Percentiles rank a stretch among this genome's conserved stretches.
Conservation (phyloP, 64 coral and sea anemone genomes). For the Stichodactyla mertensii region DNA sequence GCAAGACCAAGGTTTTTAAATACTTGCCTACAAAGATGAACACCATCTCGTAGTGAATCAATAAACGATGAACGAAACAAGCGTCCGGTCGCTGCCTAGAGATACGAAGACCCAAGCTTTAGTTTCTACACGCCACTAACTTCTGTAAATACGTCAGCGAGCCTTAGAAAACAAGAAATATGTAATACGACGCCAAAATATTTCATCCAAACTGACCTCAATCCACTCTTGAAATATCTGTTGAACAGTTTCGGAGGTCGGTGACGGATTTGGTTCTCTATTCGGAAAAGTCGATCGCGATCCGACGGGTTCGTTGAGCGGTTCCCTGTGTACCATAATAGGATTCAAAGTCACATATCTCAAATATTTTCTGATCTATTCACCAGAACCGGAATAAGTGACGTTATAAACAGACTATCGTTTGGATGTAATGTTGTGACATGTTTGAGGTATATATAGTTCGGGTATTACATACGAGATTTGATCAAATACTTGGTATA, state of each 20-base stretch:
- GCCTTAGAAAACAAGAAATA: constrained; percentile 2
- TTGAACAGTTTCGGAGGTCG: constrained; percentile 43
- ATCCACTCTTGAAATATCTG: constrained; percentile 58
- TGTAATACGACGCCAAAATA: constrained; percentile 33
- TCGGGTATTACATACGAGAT: constrained; percentile 1
- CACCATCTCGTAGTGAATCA: constrained; percentile 47
- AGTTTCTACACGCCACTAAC: constrained; percentile 2
- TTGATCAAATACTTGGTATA: not conserved
- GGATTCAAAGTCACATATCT: constrained; percentile 11
- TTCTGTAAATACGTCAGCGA: constrained; percentile 22
- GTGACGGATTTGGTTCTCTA: not conserved
- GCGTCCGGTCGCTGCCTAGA: constrained; percentile 49
- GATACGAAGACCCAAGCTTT: constrained; percentile 12
- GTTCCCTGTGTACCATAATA: constrained; percentile 10
- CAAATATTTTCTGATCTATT: not conserved
- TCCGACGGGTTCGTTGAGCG: constrained; percentile 8
- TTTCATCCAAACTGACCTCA: constrained; percentile 25
- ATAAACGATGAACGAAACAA: constrained; percentile 45
- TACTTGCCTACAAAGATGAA: constrained; percentile 52
- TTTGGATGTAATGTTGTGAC: not conserved
- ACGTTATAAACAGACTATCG: not conserved
- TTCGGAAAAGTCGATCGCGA: constrained; percentile 20
- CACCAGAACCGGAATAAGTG: not conserved
- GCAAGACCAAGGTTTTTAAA: not conserved
- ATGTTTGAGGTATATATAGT: not conserved